Evolutionary conservation across 2,888 invertebrate species (phyloP), one percentile per base, ranked within the genome.

Genomic region (Tinea semifulvella): DNA sequence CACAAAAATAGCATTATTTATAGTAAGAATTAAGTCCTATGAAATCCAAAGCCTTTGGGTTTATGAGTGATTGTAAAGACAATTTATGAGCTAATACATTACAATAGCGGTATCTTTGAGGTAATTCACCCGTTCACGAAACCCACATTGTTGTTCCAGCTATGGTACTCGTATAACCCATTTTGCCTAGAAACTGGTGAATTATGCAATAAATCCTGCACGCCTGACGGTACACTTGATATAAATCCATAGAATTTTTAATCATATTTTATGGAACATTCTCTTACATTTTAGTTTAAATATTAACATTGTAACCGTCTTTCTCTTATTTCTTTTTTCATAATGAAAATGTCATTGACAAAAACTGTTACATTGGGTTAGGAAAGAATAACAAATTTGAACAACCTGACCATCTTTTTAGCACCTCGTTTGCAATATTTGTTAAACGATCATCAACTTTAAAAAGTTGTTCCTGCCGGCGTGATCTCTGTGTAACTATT

Each of bases 81-180:
- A 60, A 61, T 68, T 63, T 63, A 66, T 59, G 57, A 52, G 54
- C 51, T 58, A 62, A 61, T 62, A 59, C 56, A 60, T 58, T 57
- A 61, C 60, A 61, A 62, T 59, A 58, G 57, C 57, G 49, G 58
- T 57, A 56, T 58, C 57, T 60, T 58, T 55, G 55, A 53, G 47
- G 49, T 53, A 54, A 53, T 56, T 55, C 50, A 48, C 52, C 50
- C 46, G 49, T 48, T 47, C 49, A 48, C 47, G 47, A 50, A n/a
- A 53, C 49, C 50, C 52, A 56, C 58, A 63, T 54, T 59, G 60
- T 61, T 58, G 55, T 52, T 55, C 51, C 52, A 47, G 45, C 19
- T n/a, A n/a, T n/a, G n/a, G 25, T 42, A 28, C 22, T 28, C 20
- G 42, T 42, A 39, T 36, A 28, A 45, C 43, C 44, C 40, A 40